Evolutionary conservation across 2,113 vertebrate species (phyloP).

Genomic region (Nycticebus coucang): DNA sequence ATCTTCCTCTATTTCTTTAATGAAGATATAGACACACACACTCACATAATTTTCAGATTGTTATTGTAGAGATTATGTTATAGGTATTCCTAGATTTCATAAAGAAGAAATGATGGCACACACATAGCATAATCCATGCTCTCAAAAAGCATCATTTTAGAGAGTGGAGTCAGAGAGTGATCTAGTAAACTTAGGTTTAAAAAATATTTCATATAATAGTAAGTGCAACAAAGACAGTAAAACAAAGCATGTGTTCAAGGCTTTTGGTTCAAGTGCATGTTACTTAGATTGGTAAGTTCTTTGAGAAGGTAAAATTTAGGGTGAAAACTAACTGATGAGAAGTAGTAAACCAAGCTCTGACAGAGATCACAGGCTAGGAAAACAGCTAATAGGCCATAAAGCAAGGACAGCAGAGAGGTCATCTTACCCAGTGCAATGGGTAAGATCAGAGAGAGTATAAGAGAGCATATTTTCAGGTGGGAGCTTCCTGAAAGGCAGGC

Average conservation of each 20-base stretch:
- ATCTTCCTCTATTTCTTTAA: not conserved
- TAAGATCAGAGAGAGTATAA: not conserved
- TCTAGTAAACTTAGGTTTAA: not conserved
- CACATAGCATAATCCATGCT: not conserved
- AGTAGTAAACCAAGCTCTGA: not conserved
- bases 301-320: not conserved
- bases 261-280: not conserved
- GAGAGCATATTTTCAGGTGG: not conserved
- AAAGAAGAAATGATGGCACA: not conserved
- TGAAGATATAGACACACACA: not conserved
- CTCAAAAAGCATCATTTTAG: not conserved
- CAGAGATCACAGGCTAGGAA: not conserved
- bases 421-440: no score
- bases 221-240: not conserved
- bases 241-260: not conserved
- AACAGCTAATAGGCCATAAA: not conserved
- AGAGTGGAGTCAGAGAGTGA: not conserved
- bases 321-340: not conserved
- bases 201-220: not conserved
- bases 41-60: not conserved
- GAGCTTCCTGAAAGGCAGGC: not conserved
- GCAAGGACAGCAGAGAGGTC: not conserved
- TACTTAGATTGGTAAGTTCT: not conserved
- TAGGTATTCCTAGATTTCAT: not conserved
- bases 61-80: not conserved